These are phyloP conservation scores for Wasmannia auropunctata DNA, from an alignment of 1,140 invertebrate genomes.

Conservation along the genomic window DNA sequence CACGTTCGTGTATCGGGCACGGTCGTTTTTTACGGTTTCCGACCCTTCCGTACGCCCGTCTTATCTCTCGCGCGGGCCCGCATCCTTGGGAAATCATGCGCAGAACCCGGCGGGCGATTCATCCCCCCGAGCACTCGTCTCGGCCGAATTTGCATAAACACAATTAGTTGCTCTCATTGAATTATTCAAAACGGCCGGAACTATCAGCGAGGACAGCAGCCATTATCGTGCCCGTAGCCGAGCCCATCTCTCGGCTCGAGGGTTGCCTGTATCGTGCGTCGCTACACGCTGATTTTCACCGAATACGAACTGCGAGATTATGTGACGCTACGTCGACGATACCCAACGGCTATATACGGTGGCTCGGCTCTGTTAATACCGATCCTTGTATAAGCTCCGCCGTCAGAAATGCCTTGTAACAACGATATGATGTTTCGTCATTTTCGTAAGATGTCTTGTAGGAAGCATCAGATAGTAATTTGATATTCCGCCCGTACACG, in stretches of 20 bases:
- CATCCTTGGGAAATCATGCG: slow-evolving; percentile 82
- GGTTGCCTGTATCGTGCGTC: slow-evolving; percentile 57
- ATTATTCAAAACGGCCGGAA: slow-evolving; percentile 82
- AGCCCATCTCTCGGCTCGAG: slow-evolving; percentile 66
- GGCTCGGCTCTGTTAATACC: background rate
- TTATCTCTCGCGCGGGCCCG: slow-evolving; percentile 77
- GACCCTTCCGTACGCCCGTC: slow-evolving; percentile 60
- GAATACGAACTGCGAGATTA: slow-evolving; percentile 62
- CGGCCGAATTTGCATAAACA: slow-evolving; percentile 82
- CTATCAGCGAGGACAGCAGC: slow-evolving; percentile 63
- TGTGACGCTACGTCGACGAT: slow-evolving; percentile 9
- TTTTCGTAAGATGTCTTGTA: slow-evolving; percentile 1
- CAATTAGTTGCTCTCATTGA: slow-evolving; percentile 84
- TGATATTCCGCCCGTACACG: background rate
- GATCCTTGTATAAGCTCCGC: background rate
- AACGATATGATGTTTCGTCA: background rate
- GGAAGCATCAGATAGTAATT: background rate
- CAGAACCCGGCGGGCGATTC: slow-evolving; percentile 30
- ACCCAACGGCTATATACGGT: background rate
- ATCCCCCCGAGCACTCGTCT: slow-evolving; percentile 45
- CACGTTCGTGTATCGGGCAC: slow-evolving; percentile 10
- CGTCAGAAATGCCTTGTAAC: background rate
- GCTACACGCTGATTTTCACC: slow-evolving; percentile 53
- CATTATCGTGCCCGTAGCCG: slow-evolving; percentile 66
- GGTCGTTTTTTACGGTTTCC: background rate